Conservation (phyloP, 2,797 vertebrate genomes). For the Mus spretus region DNA sequence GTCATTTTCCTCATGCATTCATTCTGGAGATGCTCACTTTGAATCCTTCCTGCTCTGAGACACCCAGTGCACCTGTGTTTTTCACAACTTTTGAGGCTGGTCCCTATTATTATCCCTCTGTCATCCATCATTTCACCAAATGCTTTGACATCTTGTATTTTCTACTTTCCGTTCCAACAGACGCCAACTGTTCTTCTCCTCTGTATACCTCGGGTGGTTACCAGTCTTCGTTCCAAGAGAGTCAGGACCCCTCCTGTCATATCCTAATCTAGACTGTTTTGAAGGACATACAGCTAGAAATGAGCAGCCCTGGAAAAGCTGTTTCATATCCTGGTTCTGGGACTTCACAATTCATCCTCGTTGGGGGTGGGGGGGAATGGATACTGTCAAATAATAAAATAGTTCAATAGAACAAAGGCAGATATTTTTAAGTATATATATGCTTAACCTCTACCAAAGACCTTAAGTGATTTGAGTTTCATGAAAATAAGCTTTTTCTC, state of each 20-base stretch:
- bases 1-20: slow-evolving; percentile 11
- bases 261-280: background rate
- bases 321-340: background rate
- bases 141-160: slow-evolving; percentile 63
- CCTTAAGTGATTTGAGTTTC: slow-evolving; percentile 45
- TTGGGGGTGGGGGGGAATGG: background rate
- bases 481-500: background rate
- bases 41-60: slow-evolving; percentile 40
- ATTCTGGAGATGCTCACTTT: slow-evolving; percentile 16
- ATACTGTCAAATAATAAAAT: slow-evolving; percentile 5
- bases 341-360: background rate
- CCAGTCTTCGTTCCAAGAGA: slow-evolving; percentile 30
- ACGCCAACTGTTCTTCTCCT: slow-evolving; percentile 37
- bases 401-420: background rate
- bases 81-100: slow-evolving; percentile 69
- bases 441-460: slow-evolving; percentile 20
- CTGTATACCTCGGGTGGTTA: background rate
- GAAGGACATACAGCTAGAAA: background rate
- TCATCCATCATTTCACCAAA: slow-evolving; percentile 77
- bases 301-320: background rate
- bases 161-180: slow-evolving; percentile 60
- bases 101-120: slow-evolving; percentile 66
- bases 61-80: slow-evolving; percentile 59
- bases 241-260: background rate
- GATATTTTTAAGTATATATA: background rate